Conservation (phyloP, 2,888 invertebrate genomes). For the Brachyopa scutellaris region DNA sequence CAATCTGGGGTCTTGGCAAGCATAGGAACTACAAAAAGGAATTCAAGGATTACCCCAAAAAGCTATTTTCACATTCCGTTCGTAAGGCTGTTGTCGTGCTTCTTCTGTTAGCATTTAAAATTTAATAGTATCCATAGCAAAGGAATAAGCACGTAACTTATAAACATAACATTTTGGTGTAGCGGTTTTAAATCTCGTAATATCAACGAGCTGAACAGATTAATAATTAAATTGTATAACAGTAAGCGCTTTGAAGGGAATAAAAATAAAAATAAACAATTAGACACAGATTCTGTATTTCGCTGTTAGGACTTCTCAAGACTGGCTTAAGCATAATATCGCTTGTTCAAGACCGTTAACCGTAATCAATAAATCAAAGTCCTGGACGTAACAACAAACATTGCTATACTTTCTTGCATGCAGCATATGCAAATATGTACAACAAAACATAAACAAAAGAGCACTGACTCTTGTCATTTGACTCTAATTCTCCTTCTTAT, state of each 20-base stretch:
- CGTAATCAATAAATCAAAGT: no score
- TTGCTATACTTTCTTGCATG: no score
- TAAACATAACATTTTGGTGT: constrained; percentile 36
- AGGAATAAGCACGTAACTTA: constrained; percentile 5
- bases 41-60: constrained; percentile 94
- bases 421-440: no score
- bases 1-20: constrained; percentile 97
- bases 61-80: constrained; percentile 91
- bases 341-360: no score
- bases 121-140: constrained; percentile 52
- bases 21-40: constrained; percentile 97
- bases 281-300: no score
- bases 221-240: background rate
- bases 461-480: no score
- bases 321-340: no score
- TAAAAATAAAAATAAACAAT: constrained; percentile 1
- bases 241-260: constrained; percentile 37
- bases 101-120: constrained; percentile 41
- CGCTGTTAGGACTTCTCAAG: no score
- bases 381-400: no score
- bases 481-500: no score
- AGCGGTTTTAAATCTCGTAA: constrained; percentile 12
- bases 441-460: no score
- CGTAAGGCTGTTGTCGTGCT: constrained; percentile 83
- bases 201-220: background rate